Percentiles rank a stretch among this genome's conserved stretches.
These are phyloP conservation scores for Oligia fasciuncula DNA, from an alignment of 2,888 invertebrate species.

Conservation along the genomic window DNA sequence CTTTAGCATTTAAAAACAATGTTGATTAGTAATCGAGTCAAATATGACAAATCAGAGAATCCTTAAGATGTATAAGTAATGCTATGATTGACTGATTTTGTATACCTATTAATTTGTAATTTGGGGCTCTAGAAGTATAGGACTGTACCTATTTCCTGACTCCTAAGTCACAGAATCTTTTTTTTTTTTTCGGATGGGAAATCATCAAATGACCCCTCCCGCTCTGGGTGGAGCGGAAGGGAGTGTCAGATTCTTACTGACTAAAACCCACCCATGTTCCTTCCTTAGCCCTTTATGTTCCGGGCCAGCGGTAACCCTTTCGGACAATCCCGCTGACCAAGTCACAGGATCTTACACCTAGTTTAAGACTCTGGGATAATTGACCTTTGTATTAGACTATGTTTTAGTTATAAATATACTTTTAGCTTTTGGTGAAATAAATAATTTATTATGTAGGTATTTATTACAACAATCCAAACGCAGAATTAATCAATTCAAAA, in stretches of 20 bases:
- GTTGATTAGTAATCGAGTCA: background rate
- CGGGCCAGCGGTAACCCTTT: too few species aligned
- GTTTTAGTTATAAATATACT: background rate
- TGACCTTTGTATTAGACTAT: background rate
- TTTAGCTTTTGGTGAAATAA: background rate
- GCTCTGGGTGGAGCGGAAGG: too few species aligned
- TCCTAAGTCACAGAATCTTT: too few species aligned
- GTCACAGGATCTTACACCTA: too few species aligned
- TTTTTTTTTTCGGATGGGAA: too few species aligned
- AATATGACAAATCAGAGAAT: background rate
- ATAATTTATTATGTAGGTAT: background rate
- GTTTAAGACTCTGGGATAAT: too few species aligned
- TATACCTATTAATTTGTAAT: background rate
- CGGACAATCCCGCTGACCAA: too few species aligned
- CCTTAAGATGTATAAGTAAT: too few species aligned
- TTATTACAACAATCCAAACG: background rate
- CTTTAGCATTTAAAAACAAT: background rate
- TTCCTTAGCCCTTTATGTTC: too few species aligned
- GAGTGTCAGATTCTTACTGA: too few species aligned
- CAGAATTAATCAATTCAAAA: constrained; percentile 10
- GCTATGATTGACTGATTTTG: background rate
- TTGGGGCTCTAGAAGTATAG: background rate
- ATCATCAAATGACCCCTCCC: too few species aligned
- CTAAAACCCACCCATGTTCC: too few species aligned
- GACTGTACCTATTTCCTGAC: background rate